A percentile compares a stretch with the other conserved stretches of the same genome.
phyloP scores from a whole-genome alignment of 2,113 vertebrate genomes.

The Oreotrochilus melanogaster region DNA sequence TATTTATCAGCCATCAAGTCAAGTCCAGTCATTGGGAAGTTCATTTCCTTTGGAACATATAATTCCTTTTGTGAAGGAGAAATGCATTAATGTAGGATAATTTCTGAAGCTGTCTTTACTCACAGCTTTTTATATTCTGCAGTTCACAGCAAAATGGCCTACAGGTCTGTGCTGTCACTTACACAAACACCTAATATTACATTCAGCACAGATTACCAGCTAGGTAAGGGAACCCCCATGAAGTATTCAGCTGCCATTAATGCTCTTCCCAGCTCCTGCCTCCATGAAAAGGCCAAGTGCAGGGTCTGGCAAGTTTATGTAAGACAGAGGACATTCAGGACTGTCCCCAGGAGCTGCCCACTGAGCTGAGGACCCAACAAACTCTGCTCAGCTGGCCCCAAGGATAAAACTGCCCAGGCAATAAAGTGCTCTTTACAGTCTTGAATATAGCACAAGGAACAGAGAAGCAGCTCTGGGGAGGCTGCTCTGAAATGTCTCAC shows the following conservation, averaged over 20 bases:
- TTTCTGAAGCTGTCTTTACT: not conserved
- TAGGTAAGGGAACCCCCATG: not conserved
- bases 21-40: not conserved
- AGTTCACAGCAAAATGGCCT: not conserved
- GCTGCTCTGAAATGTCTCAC: not conserved
- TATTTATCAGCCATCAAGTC: not conserved
- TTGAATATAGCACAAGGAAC: not conserved
- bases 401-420: not conserved
- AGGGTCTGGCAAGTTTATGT: not conserved
- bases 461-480: not conserved
- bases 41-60: too few species aligned
- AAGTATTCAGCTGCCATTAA: not conserved
- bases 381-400: not conserved
- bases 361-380: not conserved
- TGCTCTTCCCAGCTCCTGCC: not conserved
- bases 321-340: not conserved
- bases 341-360: not conserved
- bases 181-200: not conserved
- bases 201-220: not conserved
- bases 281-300: not conserved
- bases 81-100: not conserved
- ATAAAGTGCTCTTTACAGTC: not conserved
- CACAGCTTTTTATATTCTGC: not conserved
- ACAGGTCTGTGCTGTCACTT: not conserved
- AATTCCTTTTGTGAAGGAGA: not conserved